Base-by-base conservation (phyloP, 2,113 vertebrate species). In the Cebidichthys violaceus region DNA sequence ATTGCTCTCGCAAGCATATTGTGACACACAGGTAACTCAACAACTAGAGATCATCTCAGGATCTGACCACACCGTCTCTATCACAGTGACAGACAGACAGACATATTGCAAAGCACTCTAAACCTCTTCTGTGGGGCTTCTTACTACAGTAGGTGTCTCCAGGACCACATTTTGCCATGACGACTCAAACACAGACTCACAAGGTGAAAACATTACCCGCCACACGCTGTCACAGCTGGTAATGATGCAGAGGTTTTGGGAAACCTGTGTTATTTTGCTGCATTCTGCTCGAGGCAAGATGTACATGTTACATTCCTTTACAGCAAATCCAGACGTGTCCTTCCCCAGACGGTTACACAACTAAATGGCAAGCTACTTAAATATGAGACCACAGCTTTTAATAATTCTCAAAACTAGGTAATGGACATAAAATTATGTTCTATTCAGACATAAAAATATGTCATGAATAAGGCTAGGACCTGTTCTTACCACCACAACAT, bases 281-380 rank as follows among this genome's bases (percentile, higher is more conserved):
- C 20, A 3, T 78, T 73, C 41, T 14, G 52, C 50, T 20, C 4
- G 59, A 60, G 47, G 47, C 45, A 39, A 18, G 39, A 4, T 35
- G 67, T 59, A 39, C 10, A 2, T 50, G 47, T 67, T 18, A 79
- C 77, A 80, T 85, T 80, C 83, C 77, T 80, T 8, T 1, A 41
- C 18, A 61, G 24, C 83, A 61, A n/a, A 81, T 85, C 83, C 77
- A 81, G 77, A 67, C 83, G 0, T 76, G 83, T 60, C 13, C 41
- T 71, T 67, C 54, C 31, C 24, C 33, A 41, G 11, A 65, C 35
- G 27, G 55, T 55, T 74, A 61, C 33, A 37, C 35, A 43, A 52
- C 13, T 13, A 61, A 6, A 61, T 27, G n/a, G 60, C 81, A 29
- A 35, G 22, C n/a, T 31, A 13, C 39, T 41, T 18, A 7, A 75